These are phyloP conservation scores for Hedychridium roseum DNA, from an alignment of 2,888 invertebrate species.

Conservation along the genomic window DNA sequence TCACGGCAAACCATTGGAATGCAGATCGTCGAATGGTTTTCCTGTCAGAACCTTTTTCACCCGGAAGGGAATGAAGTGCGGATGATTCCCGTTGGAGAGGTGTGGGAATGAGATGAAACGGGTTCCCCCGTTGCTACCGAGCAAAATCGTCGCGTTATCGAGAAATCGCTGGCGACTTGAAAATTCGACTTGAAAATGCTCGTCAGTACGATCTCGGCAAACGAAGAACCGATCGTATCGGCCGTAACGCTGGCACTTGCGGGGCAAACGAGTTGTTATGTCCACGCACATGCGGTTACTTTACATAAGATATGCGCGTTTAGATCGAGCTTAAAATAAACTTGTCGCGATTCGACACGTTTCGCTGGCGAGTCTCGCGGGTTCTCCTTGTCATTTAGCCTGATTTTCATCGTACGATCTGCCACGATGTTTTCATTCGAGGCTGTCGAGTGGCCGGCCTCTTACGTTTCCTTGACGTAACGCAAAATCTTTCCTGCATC, in stretches of 20 bases:
- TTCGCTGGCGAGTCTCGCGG: constrained; percentile 25
- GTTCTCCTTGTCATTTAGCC: constrained; percentile 33
- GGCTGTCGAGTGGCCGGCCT: no score
- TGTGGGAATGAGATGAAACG: constrained; percentile 7
- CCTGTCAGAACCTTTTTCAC: no score
- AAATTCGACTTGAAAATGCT: background rate
- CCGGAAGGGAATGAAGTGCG: no score
- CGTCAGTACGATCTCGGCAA: background rate
- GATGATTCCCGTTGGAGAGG: no score
- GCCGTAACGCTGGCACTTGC: constrained; percentile 32
- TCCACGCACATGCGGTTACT: constrained; percentile 38
- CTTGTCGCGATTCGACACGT: constrained; percentile 39
- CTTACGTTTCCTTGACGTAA: no score
- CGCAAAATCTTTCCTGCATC: no score
- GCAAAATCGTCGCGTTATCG: constrained; percentile 2
- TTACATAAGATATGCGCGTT: constrained; percentile 44
- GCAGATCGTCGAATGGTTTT: no score
- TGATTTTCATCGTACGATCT: constrained; percentile 35
- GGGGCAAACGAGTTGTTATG: constrained; percentile 30
- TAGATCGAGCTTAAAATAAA: constrained; percentile 42
- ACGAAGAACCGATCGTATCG: constrained; percentile 10
- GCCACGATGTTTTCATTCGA: constrained; percentile 3
- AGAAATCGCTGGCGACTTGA: no score
- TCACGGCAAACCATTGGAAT: no score
- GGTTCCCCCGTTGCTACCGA: no score